These are phyloP conservation scores for Calliopum simillimum DNA, from an alignment of 2,888 invertebrate genomes.

Conservation along the genomic window DNA sequence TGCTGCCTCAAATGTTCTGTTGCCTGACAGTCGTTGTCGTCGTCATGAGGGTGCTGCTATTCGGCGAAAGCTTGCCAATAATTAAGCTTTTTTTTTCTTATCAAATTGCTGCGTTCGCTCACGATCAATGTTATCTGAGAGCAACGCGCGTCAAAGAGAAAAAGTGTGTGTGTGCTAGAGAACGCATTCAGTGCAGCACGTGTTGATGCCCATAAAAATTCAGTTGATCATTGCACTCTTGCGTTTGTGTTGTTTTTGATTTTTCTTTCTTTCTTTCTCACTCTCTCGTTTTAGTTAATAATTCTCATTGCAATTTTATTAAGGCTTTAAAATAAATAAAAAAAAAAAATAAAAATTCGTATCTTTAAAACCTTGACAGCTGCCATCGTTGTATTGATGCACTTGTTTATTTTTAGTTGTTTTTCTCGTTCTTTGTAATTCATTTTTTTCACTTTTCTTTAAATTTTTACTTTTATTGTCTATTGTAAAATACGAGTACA, in stretches of 20 bases:
- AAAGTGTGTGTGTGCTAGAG: background rate
- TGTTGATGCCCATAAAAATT: background rate
- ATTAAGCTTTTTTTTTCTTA: background rate
- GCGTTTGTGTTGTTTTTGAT: too few species aligned
- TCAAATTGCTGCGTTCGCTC: background rate
- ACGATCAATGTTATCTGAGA: slow-evolving; percentile 6
- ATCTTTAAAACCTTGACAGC: slow-evolving; percentile 24
- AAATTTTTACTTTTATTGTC: background rate
- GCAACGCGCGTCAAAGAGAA: background rate
- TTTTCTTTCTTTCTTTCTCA: slow-evolving; percentile 7
- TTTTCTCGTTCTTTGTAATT: background rate
- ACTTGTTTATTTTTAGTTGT: background rate
- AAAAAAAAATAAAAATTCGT: background rate
- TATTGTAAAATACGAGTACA: too few species aligned
- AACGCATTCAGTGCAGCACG: background rate
- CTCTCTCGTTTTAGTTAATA: background rate
- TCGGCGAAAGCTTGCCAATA: background rate
- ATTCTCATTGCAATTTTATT: background rate
- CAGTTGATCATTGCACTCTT: background rate
- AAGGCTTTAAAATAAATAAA: background rate
- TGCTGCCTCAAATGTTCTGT: background rate
- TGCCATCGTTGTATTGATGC: slow-evolving; percentile 3
- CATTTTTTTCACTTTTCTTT: background rate
- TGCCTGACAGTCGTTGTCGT: too few species aligned
- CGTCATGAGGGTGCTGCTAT: background rate